Percentiles rank a stretch among this genome's conserved stretches.
Evolutionary conservation across 2,113 vertebrate species (phyloP).

Genomic region (Bothrops jararaca): DNA sequence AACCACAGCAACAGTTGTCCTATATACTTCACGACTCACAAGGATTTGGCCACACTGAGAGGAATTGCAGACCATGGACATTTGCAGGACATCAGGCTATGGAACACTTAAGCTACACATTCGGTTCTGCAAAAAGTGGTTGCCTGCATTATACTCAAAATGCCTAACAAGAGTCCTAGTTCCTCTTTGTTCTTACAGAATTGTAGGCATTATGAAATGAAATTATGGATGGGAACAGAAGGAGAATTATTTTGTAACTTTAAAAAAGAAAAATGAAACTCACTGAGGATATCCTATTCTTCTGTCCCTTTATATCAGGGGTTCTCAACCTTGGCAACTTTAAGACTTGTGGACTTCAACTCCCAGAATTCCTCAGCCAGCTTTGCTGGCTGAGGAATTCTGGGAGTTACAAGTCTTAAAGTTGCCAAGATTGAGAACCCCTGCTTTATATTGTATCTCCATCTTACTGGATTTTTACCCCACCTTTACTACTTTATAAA

Average conservation of each 20-base stretch:
- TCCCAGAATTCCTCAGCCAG: no score
- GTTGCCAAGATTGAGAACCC: no score
- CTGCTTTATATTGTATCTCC: neutral
- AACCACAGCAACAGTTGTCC: neutral
- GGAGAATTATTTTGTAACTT: neutral
- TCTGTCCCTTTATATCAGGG: neutral
- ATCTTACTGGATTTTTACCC: neutral
- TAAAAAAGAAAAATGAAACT: neutral
- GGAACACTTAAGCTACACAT: no score
- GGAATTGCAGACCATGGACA: no score
- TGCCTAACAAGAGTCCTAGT: neutral
- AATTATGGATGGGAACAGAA: no score
- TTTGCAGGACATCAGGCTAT: no score
- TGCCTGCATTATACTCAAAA: neutral
- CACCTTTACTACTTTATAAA: neutral
- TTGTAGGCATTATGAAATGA: neutral
- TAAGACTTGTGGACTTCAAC: no score
- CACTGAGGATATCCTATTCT: neutral
- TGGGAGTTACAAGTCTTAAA: no score
- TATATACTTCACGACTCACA: neutral
- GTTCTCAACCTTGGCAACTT: no score
- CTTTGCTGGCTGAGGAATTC: no score
- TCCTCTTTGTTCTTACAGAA: neutral
- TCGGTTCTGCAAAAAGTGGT: neutral
- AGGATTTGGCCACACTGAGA: neutral